Base-by-base conservation (phyloP, 1,140 invertebrate genomes). In the Drosophila nikananu region DNA sequence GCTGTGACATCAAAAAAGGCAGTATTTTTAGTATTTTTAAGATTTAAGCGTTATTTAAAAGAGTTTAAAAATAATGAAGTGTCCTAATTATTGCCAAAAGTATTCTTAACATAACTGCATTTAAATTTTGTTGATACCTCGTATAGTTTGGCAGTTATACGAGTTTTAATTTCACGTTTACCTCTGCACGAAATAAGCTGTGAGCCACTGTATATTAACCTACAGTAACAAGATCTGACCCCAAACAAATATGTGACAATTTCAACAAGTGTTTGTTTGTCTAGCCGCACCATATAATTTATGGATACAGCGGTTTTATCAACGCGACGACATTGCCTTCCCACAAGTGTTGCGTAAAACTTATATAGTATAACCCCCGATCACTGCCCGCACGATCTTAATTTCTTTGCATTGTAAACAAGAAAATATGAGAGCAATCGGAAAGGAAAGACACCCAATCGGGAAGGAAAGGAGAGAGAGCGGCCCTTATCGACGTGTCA, bases 241-340 rank as follows among this genome's bases (percentile, higher is more conserved):
- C 46, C 49, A 37, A 46, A 19, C 49, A 58, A 52, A 51, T 55
- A 80, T 65, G 84, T 90, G 84, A 90, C 66, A 79, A 57, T 72
- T 79, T 58, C 62, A 81, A 90, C 84, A 89, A 89, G 84, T 89
- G 84, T 73, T 60, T 90, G 54, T 90, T 89, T 76, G 58, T 71
- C 58, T 46, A 49, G 39, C 9, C 46, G 32, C 21, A n/a, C 37
- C 9, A 58, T 25, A 81, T 89, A 89, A 81, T 89, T 89, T 89
- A 87, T 51, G 71, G 68, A 67, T 39, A 25, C 62, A 35, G 81
- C 58, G 52, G 25, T 63, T 63, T 80, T 86, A 86, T 83, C 83
- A 80, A 65, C 49, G 17, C 65, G n/a, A 21, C 51, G 17, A 66
- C 59, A 21, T 30, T 42, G 42, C 66, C 44, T 89, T 87, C 81